Percentiles rank a stretch among this genome's conserved stretches.
Evolutionary conservation across 64 coral and sea anemone species (phyloP).

Genomic region (Stichodactyla helianthus): DNA sequence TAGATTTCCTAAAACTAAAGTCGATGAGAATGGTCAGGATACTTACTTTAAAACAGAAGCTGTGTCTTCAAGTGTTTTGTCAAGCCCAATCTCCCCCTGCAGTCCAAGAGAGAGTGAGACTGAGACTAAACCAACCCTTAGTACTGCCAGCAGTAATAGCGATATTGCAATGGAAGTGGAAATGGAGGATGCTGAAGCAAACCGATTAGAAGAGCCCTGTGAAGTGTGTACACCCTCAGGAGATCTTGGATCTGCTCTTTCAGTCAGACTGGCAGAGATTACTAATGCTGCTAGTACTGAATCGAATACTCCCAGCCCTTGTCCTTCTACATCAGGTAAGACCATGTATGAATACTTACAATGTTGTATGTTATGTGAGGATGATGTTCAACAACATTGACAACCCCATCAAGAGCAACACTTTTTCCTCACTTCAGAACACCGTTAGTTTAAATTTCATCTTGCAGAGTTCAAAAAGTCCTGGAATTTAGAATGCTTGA

Average conservation of each 20-base stretch:
- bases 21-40: constrained; percentile 57
- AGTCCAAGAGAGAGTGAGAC: constrained; percentile 66
- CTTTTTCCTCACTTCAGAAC: too few species aligned
- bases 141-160: constrained; percentile 62
- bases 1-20: constrained; percentile 59
- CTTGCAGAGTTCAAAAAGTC: too few species aligned
- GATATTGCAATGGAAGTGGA: constrained; percentile 40
- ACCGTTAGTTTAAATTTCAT: too few species aligned
- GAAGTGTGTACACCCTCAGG: background rate
- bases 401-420: too few species aligned
- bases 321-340: constrained; percentile 75
- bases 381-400: too few species aligned
- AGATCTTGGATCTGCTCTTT: constrained; percentile 29
- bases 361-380: too few species aligned
- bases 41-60: constrained; percentile 49
- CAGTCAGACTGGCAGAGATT: constrained; percentile 56
- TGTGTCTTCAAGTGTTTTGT: constrained; percentile 43
- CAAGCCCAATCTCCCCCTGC: constrained; percentile 56
- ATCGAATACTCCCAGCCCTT: constrained; percentile 65
- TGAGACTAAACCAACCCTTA: constrained; percentile 46
- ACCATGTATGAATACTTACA: too few species aligned
- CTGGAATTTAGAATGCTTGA: too few species aligned
- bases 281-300: constrained; percentile 41
- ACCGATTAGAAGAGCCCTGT: constrained; percentile 12
- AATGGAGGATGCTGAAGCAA: constrained; percentile 21